Conservation (phyloP, 30 jellyfish, hydroid and myxozoan species). For the Turritopsis rubra region DNA sequence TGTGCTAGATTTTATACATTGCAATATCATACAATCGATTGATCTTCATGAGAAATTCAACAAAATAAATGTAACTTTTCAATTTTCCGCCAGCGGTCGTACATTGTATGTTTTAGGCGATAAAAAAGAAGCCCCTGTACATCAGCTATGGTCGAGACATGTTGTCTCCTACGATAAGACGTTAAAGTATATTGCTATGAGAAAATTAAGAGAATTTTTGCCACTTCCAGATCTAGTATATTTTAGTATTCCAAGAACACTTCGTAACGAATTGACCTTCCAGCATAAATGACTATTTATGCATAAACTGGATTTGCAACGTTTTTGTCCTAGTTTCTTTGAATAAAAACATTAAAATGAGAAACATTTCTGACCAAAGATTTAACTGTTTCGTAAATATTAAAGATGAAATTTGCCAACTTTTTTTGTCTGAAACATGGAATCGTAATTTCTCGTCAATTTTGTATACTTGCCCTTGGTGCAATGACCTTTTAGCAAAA, state of each 20-base stretch:
- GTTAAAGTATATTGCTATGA: background rate
- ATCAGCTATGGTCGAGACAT: background rate
- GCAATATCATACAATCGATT: background rate
- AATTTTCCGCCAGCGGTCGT: conserved; percentile 12
- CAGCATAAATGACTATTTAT: background rate
- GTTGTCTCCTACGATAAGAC: background rate
- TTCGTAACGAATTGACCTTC: conserved; percentile 7
- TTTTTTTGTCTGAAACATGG: too few species aligned
- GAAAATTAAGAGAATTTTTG: background rate
- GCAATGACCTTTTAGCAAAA: too few species aligned
- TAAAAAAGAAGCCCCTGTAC: background rate
- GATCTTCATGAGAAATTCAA: background rate
- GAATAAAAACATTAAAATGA: too few species aligned
- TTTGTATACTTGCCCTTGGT: too few species aligned
- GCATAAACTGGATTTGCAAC: too few species aligned
- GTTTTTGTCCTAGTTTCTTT: background rate
- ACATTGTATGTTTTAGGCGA: conserved; percentile 1
- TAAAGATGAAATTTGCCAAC: too few species aligned
- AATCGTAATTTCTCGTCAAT: too few species aligned
- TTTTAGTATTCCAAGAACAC: background rate
- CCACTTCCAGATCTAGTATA: background rate
- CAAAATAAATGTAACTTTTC: background rate
- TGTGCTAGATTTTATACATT: background rate
- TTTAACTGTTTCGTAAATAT: too few species aligned
- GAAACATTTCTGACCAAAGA: too few species aligned